phyloP scores from a whole-genome alignment of 2,797 vertebrate species.

The Lateolabrax maculatus region DNA sequence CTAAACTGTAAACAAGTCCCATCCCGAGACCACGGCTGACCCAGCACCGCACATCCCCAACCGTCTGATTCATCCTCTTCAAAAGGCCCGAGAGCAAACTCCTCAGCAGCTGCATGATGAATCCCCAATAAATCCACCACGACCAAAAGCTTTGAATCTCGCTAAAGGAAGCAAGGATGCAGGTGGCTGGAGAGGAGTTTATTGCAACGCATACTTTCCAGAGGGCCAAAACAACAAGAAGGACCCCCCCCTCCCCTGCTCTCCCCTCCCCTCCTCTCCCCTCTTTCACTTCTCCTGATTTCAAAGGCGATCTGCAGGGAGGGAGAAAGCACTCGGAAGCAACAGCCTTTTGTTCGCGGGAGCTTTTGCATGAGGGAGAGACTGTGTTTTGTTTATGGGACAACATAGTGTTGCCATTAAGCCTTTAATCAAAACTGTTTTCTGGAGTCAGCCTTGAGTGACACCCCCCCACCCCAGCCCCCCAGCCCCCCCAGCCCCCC shows the following conservation, averaged over 20 bases:
- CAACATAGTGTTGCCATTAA: constrained; percentile 75
- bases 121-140: constrained; percentile 73
- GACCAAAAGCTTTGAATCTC: constrained; percentile 68
- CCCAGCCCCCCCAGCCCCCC: too few species aligned
- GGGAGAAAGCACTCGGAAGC: constrained; percentile 73
- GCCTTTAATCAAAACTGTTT: constrained; percentile 78
- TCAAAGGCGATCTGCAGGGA: constrained; percentile 69
- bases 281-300: constrained; percentile 58
- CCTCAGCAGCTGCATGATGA: constrained; percentile 74
- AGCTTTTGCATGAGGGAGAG: constrained; percentile 59
- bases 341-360: constrained; percentile 65
- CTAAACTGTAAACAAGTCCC: constrained; percentile 79
- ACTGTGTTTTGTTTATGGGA: constrained; percentile 70
- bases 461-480: constrained; percentile 47
- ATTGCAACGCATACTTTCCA: constrained; percentile 80
- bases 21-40: constrained; percentile 64
- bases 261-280: not conserved
- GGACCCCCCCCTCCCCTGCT: not conserved
- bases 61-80: constrained; percentile 74
- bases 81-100: constrained; percentile 60
- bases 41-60: constrained; percentile 64
- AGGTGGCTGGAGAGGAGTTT: constrained; percentile 79
- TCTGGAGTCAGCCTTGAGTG: constrained; percentile 64
- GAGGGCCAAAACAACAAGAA: constrained; percentile 74
- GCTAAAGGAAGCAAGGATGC: constrained; percentile 73